These are phyloP conservation scores for Phataginus tricuspis DNA, from an alignment of 2,797 vertebrate genomes.

Conservation along the genomic window DNA sequence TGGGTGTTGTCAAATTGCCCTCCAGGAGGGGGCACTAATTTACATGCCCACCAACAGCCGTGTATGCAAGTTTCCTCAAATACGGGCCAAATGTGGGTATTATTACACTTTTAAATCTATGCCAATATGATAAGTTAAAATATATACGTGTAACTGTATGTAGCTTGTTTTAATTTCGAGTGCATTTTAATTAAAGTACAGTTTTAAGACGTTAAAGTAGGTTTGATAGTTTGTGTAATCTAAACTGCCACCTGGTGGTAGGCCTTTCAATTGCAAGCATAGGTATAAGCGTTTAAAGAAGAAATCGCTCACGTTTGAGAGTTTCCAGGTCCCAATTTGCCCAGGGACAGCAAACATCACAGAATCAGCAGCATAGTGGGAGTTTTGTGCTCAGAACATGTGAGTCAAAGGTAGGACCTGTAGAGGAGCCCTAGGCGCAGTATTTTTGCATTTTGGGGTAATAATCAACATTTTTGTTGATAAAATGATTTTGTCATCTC, in stretches of 20 bases:
- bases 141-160: background rate
- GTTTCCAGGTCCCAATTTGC: background rate
- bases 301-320: background rate
- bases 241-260: conserved; percentile 33
- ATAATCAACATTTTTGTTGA: background rate
- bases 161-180: conserved; percentile 61
- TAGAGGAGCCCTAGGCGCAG: background rate
- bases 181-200: background rate
- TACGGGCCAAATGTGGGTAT: conserved; percentile 4
- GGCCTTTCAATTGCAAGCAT: conserved; percentile 47
- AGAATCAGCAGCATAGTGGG: background rate
- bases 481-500: background rate
- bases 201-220: background rate
- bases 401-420: background rate
- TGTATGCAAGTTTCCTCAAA: conserved; percentile 7
- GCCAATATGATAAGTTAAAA: conserved; percentile 38
- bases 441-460: background rate
- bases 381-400: background rate
- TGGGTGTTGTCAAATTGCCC: conserved; percentile 43
- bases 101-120: conserved; percentile 52
- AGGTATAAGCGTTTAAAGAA: background rate
- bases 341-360: background rate
- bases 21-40: background rate
- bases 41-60: conserved; percentile 64
- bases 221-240: conserved; percentile 14